Evolutionary conservation across 2,113 vertebrate genomes (phyloP).

Genomic region (Enhydra lutris): DNA sequence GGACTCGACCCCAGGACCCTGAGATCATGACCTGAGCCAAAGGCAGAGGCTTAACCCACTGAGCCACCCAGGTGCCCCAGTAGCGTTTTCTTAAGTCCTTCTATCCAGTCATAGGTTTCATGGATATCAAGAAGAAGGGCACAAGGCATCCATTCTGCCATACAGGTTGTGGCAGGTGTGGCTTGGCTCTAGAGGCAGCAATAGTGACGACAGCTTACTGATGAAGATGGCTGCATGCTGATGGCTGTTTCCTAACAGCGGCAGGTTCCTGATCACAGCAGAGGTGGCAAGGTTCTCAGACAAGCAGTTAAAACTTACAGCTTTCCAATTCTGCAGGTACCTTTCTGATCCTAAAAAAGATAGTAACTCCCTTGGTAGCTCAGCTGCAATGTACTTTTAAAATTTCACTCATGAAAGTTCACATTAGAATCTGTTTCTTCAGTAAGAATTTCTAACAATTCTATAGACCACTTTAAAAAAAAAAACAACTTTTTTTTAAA

Average conservation of each 20-base stretch:
- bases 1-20: no score
- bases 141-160: background rate
- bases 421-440: background rate
- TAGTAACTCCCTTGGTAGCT: background rate
- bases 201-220: background rate
- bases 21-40: no score
- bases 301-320: background rate
- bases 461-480: background rate
- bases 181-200: background rate
- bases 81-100: background rate
- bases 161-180: background rate
- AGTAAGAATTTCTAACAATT: background rate
- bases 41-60: no score
- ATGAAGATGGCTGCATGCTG: background rate
- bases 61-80: background rate
- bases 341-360: background rate
- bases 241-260: background rate
- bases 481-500: background rate
- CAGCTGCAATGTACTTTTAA: background rate
- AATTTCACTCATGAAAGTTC: constrained; percentile 23
- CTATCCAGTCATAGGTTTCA: background rate
- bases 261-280: background rate
- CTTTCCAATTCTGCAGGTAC: background rate
- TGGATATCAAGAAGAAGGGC: background rate
- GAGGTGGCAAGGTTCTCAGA: background rate